Evolutionary conservation across 2,113 vertebrate genomes (phyloP).

Genomic region (Sebastes fasciatus): DNA sequence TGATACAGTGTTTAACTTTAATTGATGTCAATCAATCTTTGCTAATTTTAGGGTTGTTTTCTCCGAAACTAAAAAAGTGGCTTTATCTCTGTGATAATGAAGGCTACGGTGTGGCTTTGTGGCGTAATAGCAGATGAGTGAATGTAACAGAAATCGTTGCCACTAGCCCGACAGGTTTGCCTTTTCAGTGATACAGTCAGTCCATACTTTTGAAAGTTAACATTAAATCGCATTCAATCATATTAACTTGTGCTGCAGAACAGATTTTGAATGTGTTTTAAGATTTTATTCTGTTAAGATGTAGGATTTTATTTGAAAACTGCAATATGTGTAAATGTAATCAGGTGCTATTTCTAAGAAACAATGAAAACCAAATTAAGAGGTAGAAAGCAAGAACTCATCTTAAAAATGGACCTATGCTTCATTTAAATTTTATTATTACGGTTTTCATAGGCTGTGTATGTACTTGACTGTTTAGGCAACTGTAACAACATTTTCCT

Average conservation of each 20-base stretch:
- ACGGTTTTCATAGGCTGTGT: not conserved
- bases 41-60: conserved; percentile 1
- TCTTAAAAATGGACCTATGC: conserved; percentile 1
- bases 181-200: conserved; percentile 17
- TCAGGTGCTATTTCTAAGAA: conserved; percentile 24
- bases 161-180: conserved; percentile 42
- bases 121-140: conserved; percentile 18
- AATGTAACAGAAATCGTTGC: conserved; percentile 42
- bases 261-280: no score
- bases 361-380: conserved; percentile 5
- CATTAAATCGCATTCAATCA: conserved; percentile 1
- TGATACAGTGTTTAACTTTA: conserved; percentile 4
- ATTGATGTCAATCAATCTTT: conserved; percentile 21
- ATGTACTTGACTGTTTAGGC: conserved; percentile 20
- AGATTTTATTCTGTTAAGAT: not conserved
- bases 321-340: conserved; percentile 21
- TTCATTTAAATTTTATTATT: conserved; percentile 13
- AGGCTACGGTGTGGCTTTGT: conserved; percentile 1
- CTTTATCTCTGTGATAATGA: not conserved
- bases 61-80: conserved; percentile 1
- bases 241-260: not conserved
- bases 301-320: not conserved
- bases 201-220: conserved; percentile 1
- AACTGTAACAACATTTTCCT: conserved; percentile 11
- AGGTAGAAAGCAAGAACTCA: not conserved